Evolutionary conservation across 1,140 invertebrate genomes (phyloP).

Genomic region (Drosophila baimaii): DNA sequence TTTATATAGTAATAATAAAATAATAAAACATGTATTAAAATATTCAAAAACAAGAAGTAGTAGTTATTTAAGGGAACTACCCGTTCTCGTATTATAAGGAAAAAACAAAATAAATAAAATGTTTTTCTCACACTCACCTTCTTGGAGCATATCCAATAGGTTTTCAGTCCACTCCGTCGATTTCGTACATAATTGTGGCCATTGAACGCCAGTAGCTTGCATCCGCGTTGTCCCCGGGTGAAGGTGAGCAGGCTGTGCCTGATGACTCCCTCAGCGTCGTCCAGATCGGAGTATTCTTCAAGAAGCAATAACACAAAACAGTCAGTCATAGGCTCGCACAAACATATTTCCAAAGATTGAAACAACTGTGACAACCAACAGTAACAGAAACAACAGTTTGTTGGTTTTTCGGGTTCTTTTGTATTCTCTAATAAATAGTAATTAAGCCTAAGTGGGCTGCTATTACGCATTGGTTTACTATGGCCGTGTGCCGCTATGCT

Average conservation of each 20-base stretch:
- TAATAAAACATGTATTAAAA: too few relatives aligned
- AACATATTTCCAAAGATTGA: too few relatives aligned
- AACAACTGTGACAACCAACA: background rate
- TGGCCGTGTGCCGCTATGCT: constrained; percentile 23
- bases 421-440: constrained; percentile 42
- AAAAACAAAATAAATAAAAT: too few relatives aligned
- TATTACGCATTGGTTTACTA: constrained; percentile 14
- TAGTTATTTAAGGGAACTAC: too few relatives aligned
- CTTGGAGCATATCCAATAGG: constrained; percentile 82
- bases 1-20: too few relatives aligned
- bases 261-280: constrained; percentile 46
- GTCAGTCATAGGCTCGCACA: too few relatives aligned
- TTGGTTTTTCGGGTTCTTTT: constrained; percentile 18
- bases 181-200: constrained; percentile 77
- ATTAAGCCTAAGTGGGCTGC: constrained; percentile 12
- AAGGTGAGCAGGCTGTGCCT: constrained; percentile 71
- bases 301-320: background rate
- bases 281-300: constrained; percentile 48
- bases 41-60: too few relatives aligned
- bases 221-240: constrained; percentile 72
- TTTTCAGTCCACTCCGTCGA: constrained; percentile 72
- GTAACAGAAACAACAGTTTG: constrained; percentile 24
- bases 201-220: constrained; percentile 70
- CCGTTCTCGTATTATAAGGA: too few relatives aligned
- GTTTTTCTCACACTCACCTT: constrained; percentile 57